A percentile compares a stretch with the other conserved stretches of the same genome.
Conservation (phyloP, 2,888 invertebrate genomes). For the Campopleginae sp. region DNA sequence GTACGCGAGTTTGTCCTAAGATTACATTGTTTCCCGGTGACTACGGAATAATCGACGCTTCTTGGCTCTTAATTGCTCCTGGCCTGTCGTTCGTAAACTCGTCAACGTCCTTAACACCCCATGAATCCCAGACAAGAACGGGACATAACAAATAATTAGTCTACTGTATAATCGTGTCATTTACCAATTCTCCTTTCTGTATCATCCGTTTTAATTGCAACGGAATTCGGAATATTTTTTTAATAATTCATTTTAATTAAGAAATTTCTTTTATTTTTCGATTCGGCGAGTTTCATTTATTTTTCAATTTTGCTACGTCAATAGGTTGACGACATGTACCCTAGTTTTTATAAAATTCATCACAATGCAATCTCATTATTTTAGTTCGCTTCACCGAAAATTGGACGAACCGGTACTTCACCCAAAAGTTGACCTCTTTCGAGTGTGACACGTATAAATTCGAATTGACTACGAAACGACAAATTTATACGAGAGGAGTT, state of each 20-base stretch:
- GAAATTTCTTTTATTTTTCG: too few species aligned
- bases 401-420: background rate
- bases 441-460: background rate
- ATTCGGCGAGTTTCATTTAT: too few species aligned
- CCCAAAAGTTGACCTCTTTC: slow-evolving; percentile 13
- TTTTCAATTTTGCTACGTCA: too few species aligned
- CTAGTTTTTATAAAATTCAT: background rate
- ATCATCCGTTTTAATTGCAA: background rate
- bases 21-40: slow-evolving; percentile 50
- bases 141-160: slow-evolving; percentile 43
- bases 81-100: slow-evolving; percentile 55
- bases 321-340: background rate
- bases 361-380: background rate
- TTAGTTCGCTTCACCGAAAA: background rate
- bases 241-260: background rate
- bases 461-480: slow-evolving; percentile 1
- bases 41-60: slow-evolving; percentile 58
- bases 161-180: slow-evolving; percentile 17
- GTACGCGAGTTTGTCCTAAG: background rate
- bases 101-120: slow-evolving; percentile 38
- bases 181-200: slow-evolving; percentile 8
- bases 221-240: background rate
- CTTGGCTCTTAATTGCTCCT: slow-evolving; percentile 52
- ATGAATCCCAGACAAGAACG: slow-evolving; percentile 23
- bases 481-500: slow-evolving; percentile 11